Conservation (phyloP, 2,888 invertebrate genomes). For the Tromatobia lineatoria region DNA sequence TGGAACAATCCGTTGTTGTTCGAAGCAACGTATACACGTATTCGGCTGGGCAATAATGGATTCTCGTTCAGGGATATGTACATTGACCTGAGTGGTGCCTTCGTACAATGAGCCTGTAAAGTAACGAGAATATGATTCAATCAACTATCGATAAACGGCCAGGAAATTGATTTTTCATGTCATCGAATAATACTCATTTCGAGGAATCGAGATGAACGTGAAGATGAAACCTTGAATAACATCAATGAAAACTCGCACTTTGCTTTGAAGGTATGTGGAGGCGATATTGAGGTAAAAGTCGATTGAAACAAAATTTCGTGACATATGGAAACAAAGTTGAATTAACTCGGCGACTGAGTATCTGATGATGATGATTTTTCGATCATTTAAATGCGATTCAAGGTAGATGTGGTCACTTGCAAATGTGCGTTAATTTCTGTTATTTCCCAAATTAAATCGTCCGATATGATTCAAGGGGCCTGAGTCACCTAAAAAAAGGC, state of each 20-base stretch:
- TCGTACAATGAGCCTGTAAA: constrained; percentile 78
- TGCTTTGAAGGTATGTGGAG: too few species aligned
- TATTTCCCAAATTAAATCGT: too few species aligned
- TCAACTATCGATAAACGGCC: constrained; percentile 15
- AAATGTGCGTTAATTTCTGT: too few species aligned
- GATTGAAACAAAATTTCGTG: too few species aligned
- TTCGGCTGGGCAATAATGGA: constrained; percentile 74
- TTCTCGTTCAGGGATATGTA: constrained; percentile 75
- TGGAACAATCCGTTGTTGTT: constrained; percentile 71
- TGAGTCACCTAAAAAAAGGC: too few species aligned
- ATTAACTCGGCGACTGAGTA: background rate
- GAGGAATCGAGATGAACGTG: constrained; percentile 1
- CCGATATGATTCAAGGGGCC: too few species aligned
- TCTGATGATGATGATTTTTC: too few species aligned
- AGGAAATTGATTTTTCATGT: constrained; percentile 4
- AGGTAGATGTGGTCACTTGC: too few species aligned
- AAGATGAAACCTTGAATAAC: too few species aligned
- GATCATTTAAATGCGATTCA: too few species aligned
- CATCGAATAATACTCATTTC: background rate
- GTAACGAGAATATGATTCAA: constrained; percentile 31
- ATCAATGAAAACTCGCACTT: too few species aligned
- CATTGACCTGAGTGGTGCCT: constrained; percentile 75
- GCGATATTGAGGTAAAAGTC: too few species aligned
- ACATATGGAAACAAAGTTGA: background rate
- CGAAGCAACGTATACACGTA: constrained; percentile 72